Base-by-base conservation (phyloP, 2,797 vertebrate species). In the Nyctibius grandis region DNA sequence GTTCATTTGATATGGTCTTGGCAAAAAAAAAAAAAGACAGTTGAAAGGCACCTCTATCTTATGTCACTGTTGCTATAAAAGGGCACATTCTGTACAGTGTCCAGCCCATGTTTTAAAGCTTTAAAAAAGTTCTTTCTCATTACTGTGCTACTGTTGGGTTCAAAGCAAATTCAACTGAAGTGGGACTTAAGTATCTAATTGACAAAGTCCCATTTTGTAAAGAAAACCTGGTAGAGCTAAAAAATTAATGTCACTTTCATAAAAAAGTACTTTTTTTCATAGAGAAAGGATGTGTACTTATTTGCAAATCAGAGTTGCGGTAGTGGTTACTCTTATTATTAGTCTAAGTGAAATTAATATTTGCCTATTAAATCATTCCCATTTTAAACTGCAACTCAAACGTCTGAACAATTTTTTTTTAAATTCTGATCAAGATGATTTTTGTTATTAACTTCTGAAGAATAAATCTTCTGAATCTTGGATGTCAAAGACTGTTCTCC, bases 11-110 rank as follows among this genome's bases (percentile, higher is more conserved):
- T 69, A 53, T 36, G 21, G 25, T 38, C 68, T 89, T 95, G 93
- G 90, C 67, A 29, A 61, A 78, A 93, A 75, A 90, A 72, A 53
- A n/a, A 47, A 70, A 63, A 82, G 29, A 31, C 19, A 47, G 28
- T 60, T 85, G 77, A 85, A 91, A 85, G 75, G 60, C 79, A 83
- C 53, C 36, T 84, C 53, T 42, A 5, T 75, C 82, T 96, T 74
- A 72, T 82, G 80, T 91, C 85, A 59, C 45, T 85, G n/a, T 42
- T 67, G 34, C 69, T 94, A 36, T 85, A 93, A 93, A 96, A 85
- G 44, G 31, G 44, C n/a, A 34, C 0, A 0, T 45, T 85, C 85
- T 82, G 38, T 38, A 34, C 40, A 59, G 57, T 33, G 56, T 64
- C 73, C 76, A 87, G 74, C 53, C 56, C 36, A 5, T 2, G 3